Evolutionary conservation across 2,888 invertebrate genomes (phyloP).

Genomic region (Lasioglossum villosulum): DNA sequence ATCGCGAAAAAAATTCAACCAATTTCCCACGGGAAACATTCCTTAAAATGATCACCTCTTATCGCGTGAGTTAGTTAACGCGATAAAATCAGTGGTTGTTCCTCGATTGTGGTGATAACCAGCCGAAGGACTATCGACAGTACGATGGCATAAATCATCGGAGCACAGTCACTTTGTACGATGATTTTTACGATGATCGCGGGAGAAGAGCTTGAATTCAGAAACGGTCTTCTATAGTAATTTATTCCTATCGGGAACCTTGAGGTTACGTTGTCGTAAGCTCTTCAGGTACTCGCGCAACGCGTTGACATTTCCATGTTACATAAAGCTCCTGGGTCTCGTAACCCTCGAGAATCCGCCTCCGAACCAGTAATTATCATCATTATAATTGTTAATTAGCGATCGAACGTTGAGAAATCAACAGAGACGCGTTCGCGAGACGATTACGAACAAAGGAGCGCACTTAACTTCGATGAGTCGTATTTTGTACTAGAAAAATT

Average conservation of each 20-base stretch:
- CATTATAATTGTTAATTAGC: conserved; percentile 23
- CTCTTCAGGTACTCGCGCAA: conserved; percentile 1
- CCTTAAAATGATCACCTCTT: background rate
- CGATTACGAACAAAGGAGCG: background rate
- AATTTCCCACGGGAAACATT: background rate
- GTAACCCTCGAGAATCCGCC: conserved; percentile 1
- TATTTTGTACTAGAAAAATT: background rate
- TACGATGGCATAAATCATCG: background rate
- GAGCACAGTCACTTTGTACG: background rate
- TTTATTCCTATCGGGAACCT: conserved; percentile 26
- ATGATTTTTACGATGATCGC: background rate
- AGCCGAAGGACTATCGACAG: background rate
- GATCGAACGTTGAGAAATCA: background rate
- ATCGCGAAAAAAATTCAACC: background rate
- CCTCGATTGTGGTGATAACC: background rate
- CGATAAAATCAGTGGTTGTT: background rate
- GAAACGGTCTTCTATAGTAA: background rate
- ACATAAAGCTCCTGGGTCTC: conserved; percentile 23
- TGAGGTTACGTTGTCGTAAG: conserved; percentile 10
- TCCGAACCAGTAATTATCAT: background rate
- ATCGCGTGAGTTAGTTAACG: background rate
- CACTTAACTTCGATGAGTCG: background rate
- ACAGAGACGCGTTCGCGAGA: background rate
- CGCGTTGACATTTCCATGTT: conserved; percentile 23
- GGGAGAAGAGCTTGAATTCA: background rate